Evolutionary conservation across 1,140 invertebrate species (phyloP), one percentile per base, ranked within the genome.

Genomic region (Zaprionus camerounensis): DNA sequence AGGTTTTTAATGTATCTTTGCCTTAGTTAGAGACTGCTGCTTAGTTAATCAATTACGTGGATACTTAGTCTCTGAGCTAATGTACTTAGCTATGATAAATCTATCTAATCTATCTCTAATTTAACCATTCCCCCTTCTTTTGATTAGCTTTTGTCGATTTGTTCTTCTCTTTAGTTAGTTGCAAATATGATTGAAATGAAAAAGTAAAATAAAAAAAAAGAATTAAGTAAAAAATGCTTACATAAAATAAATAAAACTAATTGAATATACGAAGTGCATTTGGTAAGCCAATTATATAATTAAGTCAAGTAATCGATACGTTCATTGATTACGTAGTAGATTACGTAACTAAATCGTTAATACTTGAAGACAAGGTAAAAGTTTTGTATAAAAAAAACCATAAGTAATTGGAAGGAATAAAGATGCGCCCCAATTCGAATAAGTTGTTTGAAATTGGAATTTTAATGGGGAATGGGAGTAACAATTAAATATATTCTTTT

Each of bases 201-300:
- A 28, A 15, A 56, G 41, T 17, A 46, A 17, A 17, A 46, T 17
- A 17, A 9, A 46, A 17, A 17, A 7, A 17, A 9, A 7, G 2
- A 44, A 17, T 17, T 9, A 46, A 46, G 9, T 1, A 20, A 46
- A 17, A 46, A 46, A 17, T 46, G 41, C 41, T 46, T 46, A 20
- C 41, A 46, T 46, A 17, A 46, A 44, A 44, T 7, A 5, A 44
- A 46, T 34, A 34, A 46, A 9, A 17, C n/a, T 28, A 31, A 28
- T 28, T 28, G 13, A 28, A 56, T 56, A 56, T 56, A 49, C 11
- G 7, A 58, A 67, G 5, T 58, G 38, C 38, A 56, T 57, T 66
- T 66, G 56, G 28, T 53, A 38, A 55, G 59, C 58, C 49, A 63
- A 55, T 70, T 53, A 53, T 36, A 53, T 11, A 63, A 20, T 55